phyloP scores from a whole-genome alignment of 30 jellyfish, hydroid and myxozoan genomes.

The Catostylus mosaicus region DNA sequence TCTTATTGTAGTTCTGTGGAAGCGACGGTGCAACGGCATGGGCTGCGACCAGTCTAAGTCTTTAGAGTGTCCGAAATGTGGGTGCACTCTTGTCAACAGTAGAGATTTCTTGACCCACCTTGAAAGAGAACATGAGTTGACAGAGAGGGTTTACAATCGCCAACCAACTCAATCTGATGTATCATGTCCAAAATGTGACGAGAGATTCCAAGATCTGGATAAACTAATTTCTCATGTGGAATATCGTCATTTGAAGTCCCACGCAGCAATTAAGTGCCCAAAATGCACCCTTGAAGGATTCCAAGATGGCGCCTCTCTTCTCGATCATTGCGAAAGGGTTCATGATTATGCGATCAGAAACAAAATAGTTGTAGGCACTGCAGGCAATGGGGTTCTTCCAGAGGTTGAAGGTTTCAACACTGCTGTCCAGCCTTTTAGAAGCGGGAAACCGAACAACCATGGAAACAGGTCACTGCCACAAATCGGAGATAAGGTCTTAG shows the following conservation, averaged over 20 bases:
- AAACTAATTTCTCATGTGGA: not conserved
- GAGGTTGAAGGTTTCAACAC: not conserved
- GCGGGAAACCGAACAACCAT: not conserved
- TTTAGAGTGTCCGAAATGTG: constrained; percentile 51
- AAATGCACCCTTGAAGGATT: constrained; percentile 57
- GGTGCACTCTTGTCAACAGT: constrained; percentile 3
- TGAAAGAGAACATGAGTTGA: constrained; percentile 11
- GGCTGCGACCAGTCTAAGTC: constrained; percentile 51
- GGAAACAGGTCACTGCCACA: constrained; percentile 48
- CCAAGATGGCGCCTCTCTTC: constrained; percentile 45
- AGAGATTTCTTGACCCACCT: constrained; percentile 36
- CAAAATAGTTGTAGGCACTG: not conserved
- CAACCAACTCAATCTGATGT: not conserved
- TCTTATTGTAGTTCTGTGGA: not conserved
- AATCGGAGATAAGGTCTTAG: constrained; percentile 75
- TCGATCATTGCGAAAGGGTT: constrained; percentile 26
- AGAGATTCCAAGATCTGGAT: not conserved
- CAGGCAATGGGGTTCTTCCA: not conserved
- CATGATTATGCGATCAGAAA: not conserved
- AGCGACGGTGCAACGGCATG: not conserved
- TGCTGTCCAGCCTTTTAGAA: not conserved
- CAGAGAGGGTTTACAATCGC: not conserved
- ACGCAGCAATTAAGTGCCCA: constrained; percentile 48
- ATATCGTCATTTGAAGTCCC: not conserved
- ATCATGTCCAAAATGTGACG: constrained; percentile 8